A percentile compares a stretch with the other conserved stretches of the same genome.
Evolutionary conservation across 2,888 invertebrate genomes (phyloP).

Genomic region (Parnassius mnemosyne): DNA sequence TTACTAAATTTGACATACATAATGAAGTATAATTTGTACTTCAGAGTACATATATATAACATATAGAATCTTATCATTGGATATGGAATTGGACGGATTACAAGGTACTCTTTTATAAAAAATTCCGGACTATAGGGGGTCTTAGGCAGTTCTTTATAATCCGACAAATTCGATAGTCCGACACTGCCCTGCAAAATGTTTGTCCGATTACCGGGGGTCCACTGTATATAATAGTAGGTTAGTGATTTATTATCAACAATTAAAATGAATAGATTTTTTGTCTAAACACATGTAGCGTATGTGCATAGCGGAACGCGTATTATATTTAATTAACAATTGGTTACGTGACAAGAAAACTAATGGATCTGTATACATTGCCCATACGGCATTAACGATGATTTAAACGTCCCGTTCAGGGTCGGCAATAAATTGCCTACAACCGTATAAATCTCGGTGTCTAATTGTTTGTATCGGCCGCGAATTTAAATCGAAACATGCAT

Average conservation of each 20-base stretch:
- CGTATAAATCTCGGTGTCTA: constrained; percentile 13
- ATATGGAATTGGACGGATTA: too few relatives aligned
- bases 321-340: constrained; percentile 29
- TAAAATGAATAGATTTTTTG: constrained; percentile 16
- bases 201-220: too few relatives aligned
- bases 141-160: too few relatives aligned
- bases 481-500: constrained; percentile 14
- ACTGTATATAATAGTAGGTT: neutral
- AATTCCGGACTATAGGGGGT: too few relatives aligned
- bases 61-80: too few relatives aligned
- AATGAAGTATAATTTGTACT: too few relatives aligned
- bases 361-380: constrained; percentile 16
- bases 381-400: constrained; percentile 23
- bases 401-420: constrained; percentile 22
- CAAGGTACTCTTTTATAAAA: too few relatives aligned
- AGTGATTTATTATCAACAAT: constrained; percentile 20
- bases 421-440: constrained; percentile 16
- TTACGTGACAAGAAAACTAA: constrained; percentile 26
- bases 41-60: too few relatives aligned
- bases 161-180: too few relatives aligned
- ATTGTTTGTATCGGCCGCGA: constrained; percentile 1
- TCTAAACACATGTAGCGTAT: constrained; percentile 10
- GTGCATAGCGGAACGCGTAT: constrained; percentile 12
- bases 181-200: too few relatives aligned
- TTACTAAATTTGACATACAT: too few relatives aligned